Conservation (phyloP, 2,113 vertebrate species). For the Tichodroma muraria region DNA sequence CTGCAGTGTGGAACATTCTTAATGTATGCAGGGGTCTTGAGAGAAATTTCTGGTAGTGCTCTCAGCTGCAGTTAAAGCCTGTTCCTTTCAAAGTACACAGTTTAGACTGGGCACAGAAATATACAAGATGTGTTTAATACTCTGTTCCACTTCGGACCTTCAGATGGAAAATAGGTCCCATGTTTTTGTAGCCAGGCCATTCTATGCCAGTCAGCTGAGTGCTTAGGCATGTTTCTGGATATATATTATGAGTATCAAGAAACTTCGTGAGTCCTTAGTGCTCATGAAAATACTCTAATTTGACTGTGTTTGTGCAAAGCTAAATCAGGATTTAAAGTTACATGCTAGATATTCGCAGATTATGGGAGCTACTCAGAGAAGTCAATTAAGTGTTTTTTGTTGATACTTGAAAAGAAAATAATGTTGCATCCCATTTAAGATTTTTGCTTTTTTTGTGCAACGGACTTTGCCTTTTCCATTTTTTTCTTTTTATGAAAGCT, state of each 20-base stretch:
- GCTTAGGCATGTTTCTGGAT: not conserved
- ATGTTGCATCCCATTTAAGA: not conserved
- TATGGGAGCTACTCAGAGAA: not conserved
- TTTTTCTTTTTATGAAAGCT: not conserved
- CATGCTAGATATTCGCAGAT: fast-evolving
- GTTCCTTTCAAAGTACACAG: not conserved
- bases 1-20: not conserved
- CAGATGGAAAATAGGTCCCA: not conserved
- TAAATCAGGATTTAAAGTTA: not conserved
- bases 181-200: not conserved
- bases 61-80: not conserved
- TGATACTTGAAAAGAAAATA: not conserved
- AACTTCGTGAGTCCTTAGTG: fast-evolving
- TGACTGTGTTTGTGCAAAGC: not conserved
- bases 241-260: not conserved
- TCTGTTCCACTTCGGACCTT: fast-evolving
- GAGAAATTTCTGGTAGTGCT: not conserved
- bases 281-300: not conserved
- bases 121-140: not conserved
- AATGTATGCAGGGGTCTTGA: not conserved
- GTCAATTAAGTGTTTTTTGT: not conserved
- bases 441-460: not conserved
- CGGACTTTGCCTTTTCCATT: not conserved
- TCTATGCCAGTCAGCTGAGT: not conserved
- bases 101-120: not conserved